phyloP scores from a whole-genome alignment of 2,888 invertebrate genomes.

The Drosophila quinaria region DNA sequence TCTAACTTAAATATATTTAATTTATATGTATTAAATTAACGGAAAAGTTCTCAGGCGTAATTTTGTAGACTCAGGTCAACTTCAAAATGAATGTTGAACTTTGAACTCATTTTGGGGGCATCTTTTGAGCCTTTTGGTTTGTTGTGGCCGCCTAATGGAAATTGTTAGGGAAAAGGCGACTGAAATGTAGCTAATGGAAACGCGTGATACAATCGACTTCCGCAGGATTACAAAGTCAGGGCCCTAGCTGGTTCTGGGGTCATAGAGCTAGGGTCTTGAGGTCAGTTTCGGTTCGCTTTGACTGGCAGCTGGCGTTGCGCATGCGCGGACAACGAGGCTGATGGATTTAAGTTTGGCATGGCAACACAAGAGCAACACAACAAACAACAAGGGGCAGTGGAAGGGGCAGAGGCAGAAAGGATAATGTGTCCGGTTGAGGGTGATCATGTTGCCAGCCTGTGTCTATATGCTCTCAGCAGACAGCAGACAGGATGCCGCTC shows the following conservation, averaged over 20 bases:
- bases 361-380: slow-evolving; percentile 29
- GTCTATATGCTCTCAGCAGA: slow-evolving; percentile 1
- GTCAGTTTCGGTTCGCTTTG: slow-evolving; percentile 9
- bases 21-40: too few relatives aligned
- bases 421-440: slow-evolving; percentile 35
- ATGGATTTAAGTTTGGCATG: slow-evolving; percentile 65
- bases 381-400: slow-evolving; percentile 20
- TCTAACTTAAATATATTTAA: too few relatives aligned
- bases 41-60: background rate
- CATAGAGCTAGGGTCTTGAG: slow-evolving; percentile 19
- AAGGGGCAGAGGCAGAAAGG: slow-evolving; percentile 34
- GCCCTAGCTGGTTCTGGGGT: slow-evolving; percentile 21
- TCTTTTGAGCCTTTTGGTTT: slow-evolving; percentile 25
- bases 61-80: background rate
- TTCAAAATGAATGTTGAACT: slow-evolving; percentile 25
- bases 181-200: slow-evolving; percentile 69
- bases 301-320: slow-evolving; percentile 65
- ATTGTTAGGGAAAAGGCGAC: slow-evolving; percentile 7
- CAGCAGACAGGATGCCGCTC: slow-evolving; percentile 28
- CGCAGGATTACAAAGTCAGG: slow-evolving; percentile 72
- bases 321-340: slow-evolving; percentile 67
- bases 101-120: slow-evolving; percentile 26
- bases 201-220: slow-evolving; percentile 76
- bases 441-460: slow-evolving; percentile 21
- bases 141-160: slow-evolving; percentile 42